Evolutionary conservation across 2,888 invertebrate species (phyloP).

Genomic region (Cynaeus angustus): DNA sequence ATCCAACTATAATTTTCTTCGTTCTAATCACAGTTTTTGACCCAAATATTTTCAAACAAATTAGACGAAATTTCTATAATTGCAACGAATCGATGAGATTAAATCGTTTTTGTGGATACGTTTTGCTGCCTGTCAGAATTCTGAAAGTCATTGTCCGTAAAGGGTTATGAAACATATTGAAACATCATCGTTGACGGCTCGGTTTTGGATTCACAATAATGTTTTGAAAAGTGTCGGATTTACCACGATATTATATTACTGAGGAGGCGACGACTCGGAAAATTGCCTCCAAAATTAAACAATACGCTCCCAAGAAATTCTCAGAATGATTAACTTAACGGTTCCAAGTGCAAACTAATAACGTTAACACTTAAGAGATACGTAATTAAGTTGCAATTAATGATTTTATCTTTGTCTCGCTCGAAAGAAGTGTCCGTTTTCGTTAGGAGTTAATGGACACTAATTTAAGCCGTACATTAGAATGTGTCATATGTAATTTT

Average conservation of each 20-base stretch:
- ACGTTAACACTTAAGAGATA: conserved; percentile 12
- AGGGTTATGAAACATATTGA: conserved; percentile 46
- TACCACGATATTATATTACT: conserved; percentile 34
- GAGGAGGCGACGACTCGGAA: conserved; percentile 25
- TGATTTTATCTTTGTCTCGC: conserved; percentile 3
- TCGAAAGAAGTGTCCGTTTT: not conserved
- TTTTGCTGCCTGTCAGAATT: conserved; percentile 24
- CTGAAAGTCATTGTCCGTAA: conserved; percentile 49
- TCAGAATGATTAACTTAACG: conserved; percentile 5
- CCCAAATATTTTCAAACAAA: conserved; percentile 53
- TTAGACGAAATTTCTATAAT: conserved; percentile 52
- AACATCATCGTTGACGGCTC: conserved; percentile 41
- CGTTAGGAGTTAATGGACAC: conserved; percentile 1
- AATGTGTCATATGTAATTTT: conserved; percentile 17
- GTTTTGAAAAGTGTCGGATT: conserved; percentile 46
- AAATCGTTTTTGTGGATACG: conserved; percentile 36
- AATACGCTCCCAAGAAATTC: conserved; percentile 9
- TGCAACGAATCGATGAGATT: conserved; percentile 45
- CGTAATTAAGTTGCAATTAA: conserved; percentile 19
- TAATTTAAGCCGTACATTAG: conserved; percentile 14
- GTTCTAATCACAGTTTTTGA: conserved; percentile 40
- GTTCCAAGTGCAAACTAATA: conserved; percentile 16
- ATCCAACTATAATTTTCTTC: conserved; percentile 37
- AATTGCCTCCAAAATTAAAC: conserved; percentile 31
- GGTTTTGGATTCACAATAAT: conserved; percentile 26